Conservation (phyloP, 2,888 invertebrate species). For the Smittia sp. region DNA sequence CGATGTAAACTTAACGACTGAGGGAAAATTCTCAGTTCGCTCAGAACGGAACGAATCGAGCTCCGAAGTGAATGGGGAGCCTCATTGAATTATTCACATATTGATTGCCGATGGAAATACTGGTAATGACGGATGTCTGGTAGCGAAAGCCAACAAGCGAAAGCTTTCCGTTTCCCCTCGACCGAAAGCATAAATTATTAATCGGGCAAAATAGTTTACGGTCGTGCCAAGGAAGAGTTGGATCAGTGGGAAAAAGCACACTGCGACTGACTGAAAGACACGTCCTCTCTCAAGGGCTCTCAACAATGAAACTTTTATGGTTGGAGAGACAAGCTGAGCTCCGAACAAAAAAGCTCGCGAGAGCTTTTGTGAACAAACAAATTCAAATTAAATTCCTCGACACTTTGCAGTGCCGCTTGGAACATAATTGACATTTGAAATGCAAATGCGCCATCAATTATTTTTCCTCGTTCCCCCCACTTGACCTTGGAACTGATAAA, state of each 20-base stretch:
- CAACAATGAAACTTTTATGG: too few relatives aligned
- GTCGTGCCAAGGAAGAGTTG: not conserved
- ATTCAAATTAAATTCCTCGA: not conserved
- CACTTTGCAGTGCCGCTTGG: too few relatives aligned
- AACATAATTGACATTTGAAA: too few relatives aligned
- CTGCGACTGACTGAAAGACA: too few relatives aligned
- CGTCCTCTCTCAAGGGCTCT: too few relatives aligned
- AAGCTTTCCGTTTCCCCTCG: not conserved
- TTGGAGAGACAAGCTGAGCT: too few relatives aligned
- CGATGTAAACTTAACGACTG: constrained; percentile 4
- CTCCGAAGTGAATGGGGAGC: not conserved
- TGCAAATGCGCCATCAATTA: too few relatives aligned
- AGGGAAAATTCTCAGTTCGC: not conserved
- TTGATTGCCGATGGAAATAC: constrained; percentile 20
- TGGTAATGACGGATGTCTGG: constrained; percentile 10
- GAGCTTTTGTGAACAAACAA: not conserved
- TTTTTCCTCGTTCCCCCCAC: not conserved
- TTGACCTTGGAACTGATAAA: constrained; percentile 7
- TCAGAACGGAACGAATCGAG: constrained; percentile 2
- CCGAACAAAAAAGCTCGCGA: not conserved
- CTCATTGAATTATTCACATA: constrained; percentile 18
- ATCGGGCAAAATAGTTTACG: not conserved
- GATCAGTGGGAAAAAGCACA: too few relatives aligned
- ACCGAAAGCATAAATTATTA: not conserved
- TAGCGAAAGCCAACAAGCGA: not conserved